phyloP scores from a whole-genome alignment of 2,888 invertebrate species.

The Lumbricus terrestris region DNA sequence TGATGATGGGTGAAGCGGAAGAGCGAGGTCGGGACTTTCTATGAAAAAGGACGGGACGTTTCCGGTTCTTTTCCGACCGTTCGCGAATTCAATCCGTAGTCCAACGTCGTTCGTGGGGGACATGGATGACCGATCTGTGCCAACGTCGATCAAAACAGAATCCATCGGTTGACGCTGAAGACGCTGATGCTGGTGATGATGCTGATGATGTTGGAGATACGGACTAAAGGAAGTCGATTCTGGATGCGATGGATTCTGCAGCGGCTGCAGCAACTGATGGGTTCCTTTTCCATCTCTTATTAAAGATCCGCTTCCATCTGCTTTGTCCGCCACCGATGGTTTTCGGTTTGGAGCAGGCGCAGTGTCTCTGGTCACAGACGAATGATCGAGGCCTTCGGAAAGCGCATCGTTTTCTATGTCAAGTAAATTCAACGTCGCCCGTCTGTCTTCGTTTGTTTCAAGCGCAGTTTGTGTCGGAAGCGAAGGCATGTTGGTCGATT shows the following conservation, averaged over 20 bases:
- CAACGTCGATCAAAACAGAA: not conserved
- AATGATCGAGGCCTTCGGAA: not conserved
- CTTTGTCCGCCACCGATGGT: too few relatives aligned
- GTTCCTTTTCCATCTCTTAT: conserved; percentile 3
- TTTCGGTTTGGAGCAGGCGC: not conserved
- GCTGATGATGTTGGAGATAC: not conserved
- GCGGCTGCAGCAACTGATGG: not conserved
- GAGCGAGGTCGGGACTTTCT: not conserved
- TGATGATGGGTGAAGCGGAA: not conserved
- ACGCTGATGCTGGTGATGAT: too few relatives aligned
- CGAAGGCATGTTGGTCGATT: not conserved
- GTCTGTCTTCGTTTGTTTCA: not conserved
- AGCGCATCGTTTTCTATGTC: not conserved
- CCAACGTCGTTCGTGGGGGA: not conserved
- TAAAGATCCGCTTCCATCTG: too few relatives aligned
- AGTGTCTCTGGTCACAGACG: not conserved
- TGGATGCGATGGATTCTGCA: not conserved
- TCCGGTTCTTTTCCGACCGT: not conserved
- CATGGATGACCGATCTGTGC: not conserved
- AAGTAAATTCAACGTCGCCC: not conserved
- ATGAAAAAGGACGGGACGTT: not conserved
- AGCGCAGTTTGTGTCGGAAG: not conserved
- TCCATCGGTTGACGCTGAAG: too few relatives aligned
- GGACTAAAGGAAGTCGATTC: not conserved
- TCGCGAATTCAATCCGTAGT: not conserved